phyloP scores from a whole-genome alignment of 2,888 invertebrate genomes.

The Watsonalla cultraria region DNA sequence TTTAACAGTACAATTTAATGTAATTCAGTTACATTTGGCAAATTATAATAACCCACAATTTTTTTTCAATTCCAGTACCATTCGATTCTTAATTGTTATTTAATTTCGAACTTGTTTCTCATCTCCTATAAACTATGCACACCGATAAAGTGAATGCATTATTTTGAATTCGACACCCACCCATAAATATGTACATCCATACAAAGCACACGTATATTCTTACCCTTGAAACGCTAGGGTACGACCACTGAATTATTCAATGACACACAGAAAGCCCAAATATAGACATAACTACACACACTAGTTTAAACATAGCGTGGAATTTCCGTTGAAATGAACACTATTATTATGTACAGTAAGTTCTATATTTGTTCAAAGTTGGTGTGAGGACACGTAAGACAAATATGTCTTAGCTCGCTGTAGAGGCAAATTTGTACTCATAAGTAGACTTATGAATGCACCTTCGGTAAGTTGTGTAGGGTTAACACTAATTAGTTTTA shows the following conservation, averaged over 20 bases:
- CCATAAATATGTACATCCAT: constrained; percentile 43
- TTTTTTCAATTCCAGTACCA: neutral
- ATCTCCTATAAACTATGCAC: constrained; percentile 35
- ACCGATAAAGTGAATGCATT: constrained; percentile 48
- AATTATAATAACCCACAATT: neutral
- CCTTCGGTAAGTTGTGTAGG: constrained; percentile 53
- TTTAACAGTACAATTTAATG: too few species aligned
- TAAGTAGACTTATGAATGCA: constrained; percentile 69
- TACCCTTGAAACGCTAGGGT: constrained; percentile 75
- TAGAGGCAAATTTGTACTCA: constrained; percentile 68
- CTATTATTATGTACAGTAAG: constrained; percentile 45
- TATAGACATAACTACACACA: constrained; percentile 67
- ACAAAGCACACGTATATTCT: constrained; percentile 58
- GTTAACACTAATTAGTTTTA: constrained; percentile 53
- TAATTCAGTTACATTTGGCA: too few species aligned
- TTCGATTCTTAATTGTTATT: neutral
- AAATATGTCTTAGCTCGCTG: constrained; percentile 69
- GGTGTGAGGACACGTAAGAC: constrained; percentile 58
- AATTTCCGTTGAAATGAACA: constrained; percentile 45
- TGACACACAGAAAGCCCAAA: constrained; percentile 73
- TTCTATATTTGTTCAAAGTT: constrained; percentile 62
- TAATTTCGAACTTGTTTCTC: constrained; percentile 12
- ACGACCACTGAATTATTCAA: constrained; percentile 77
- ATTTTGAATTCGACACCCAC: constrained; percentile 36
- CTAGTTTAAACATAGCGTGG: constrained; percentile 38